Evolutionary conservation across 1,140 invertebrate genomes (phyloP), one percentile per base, ranked within the genome.

Genomic region (Drosophila dunni): DNA sequence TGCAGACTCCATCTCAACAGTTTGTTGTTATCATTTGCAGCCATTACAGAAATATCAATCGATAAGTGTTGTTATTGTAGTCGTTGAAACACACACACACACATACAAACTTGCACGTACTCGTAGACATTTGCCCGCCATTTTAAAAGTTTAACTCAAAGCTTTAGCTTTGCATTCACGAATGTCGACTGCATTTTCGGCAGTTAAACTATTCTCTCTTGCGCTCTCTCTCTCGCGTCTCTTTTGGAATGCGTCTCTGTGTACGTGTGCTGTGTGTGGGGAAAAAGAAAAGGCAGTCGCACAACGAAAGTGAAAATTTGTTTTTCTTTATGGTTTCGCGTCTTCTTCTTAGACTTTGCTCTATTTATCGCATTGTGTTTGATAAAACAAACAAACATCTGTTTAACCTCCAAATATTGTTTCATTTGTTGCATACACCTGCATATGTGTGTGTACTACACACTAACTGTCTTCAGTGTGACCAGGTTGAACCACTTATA

Each of bases 91-190:
- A 64, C 57, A 67, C 48, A 34, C 13, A 67, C 57, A 67, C 48
- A 67, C 38, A 66, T 42, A 63, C n/a, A 66, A 53, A 61, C 13
- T 61, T 29, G 63, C 48, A 44, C 24, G 6, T 29, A 29, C 24
- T 29, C 2, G 6, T 29, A 57, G 15, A 13, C 20, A 61, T 61
- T 66, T 57, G 53, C 77, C 70, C 83, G 83, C 83, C 83, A 82
- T 86, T 86, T 86, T 82, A 86, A 78, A 88, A 88, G 72, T 88
- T 86, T 77, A 65, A 61, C 79, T 69, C 76, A 76, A 88, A 88
- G 83, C 83, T 86, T 76, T 63, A 38, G 71, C 54, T 77, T 74
- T 79, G 61, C 65, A 63, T 57, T 24, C 57, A 42, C 15, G 34
- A 69, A 42, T 48, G 42, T 36, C 40, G 44, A 73, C 40, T 74